A percentile compares a stretch with the other conserved stretches of the same genome.
These are phyloP conservation scores for Chrysodeixis includens DNA, from an alignment of 2,888 invertebrate genomes.

Conservation along the genomic window DNA sequence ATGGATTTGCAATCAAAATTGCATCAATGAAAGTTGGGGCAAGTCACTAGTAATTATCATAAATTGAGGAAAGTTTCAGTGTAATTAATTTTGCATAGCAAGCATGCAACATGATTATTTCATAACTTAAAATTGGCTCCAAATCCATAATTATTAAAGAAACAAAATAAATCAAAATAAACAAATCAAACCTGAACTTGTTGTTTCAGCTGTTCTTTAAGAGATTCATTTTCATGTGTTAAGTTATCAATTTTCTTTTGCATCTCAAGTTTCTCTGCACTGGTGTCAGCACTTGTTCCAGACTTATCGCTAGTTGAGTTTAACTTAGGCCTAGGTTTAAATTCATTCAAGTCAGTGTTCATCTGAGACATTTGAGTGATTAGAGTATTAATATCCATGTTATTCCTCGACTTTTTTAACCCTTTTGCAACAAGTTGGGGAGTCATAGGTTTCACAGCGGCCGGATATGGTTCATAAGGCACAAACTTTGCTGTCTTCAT, in stretches of 20 bases:
- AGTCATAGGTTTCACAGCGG: conserved; percentile 94
- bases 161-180: neutral
- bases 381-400: conserved; percentile 91
- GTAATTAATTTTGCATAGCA: no score
- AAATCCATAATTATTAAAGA: no score
- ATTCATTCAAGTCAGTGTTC: conserved; percentile 90
- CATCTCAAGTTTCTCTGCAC: conserved; percentile 85
- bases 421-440: conserved; percentile 82
- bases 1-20: no score
- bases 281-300: conserved; percentile 59
- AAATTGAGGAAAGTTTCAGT: no score
- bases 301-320: conserved; percentile 77
- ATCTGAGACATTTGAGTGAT: conserved; percentile 92
- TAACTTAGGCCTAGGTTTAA: conserved; percentile 84
- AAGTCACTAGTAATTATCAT: no score
- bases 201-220: conserved; percentile 95
- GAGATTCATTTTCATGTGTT: conserved; percentile 91
- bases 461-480: conserved; percentile 96
- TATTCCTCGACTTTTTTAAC: conserved; percentile 86
- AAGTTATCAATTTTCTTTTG: conserved; percentile 90
- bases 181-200: conserved; percentile 91
- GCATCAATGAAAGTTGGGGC: no score
- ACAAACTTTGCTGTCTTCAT: conserved; percentile 94
- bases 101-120: no score
- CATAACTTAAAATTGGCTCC: no score